phyloP scores from a whole-genome alignment of 2,888 invertebrate genomes.

The Rotaria macrura region DNA sequence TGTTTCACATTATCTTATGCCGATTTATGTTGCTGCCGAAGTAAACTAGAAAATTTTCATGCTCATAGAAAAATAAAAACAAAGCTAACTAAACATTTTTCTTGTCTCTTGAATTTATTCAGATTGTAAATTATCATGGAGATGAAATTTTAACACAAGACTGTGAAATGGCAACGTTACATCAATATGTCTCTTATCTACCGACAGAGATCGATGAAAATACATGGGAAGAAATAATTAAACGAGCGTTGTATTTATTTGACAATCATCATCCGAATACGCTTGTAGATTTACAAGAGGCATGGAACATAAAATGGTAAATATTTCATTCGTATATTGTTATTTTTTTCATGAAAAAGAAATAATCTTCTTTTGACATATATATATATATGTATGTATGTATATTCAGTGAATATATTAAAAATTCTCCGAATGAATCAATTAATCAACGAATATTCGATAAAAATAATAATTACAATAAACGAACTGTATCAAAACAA shows the following conservation, averaged over 20 bases:
- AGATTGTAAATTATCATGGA: slow-evolving; percentile 25
- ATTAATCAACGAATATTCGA: not conserved
- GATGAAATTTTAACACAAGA: slow-evolving; percentile 24
- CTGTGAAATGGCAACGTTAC: slow-evolving; percentile 31
- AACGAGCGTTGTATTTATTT: slow-evolving; percentile 21
- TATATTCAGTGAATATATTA: not conserved
- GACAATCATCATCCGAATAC: slow-evolving; percentile 18
- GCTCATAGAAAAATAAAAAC: not conserved
- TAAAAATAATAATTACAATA: not conserved
- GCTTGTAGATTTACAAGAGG: not conserved
- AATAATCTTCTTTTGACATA: too few species aligned
- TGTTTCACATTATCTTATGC: slow-evolving; percentile 72
- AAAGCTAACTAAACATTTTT: too few species aligned
- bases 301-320: slow-evolving; percentile 31
- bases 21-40: slow-evolving; percentile 76
- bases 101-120: not conserved
- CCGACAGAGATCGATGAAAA: slow-evolving; percentile 13
- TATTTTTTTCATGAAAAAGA: too few species aligned
- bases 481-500: not conserved
- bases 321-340: not conserved
- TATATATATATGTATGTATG: too few species aligned
- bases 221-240: slow-evolving; percentile 19
- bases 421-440: not conserved
- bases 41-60: slow-evolving; percentile 53
- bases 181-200: slow-evolving; percentile 25